Evolutionary conservation across 2,113 vertebrate genomes (phyloP), one percentile per base, ranked within the genome.

Genomic region (Stegostoma tigrinum): DNA sequence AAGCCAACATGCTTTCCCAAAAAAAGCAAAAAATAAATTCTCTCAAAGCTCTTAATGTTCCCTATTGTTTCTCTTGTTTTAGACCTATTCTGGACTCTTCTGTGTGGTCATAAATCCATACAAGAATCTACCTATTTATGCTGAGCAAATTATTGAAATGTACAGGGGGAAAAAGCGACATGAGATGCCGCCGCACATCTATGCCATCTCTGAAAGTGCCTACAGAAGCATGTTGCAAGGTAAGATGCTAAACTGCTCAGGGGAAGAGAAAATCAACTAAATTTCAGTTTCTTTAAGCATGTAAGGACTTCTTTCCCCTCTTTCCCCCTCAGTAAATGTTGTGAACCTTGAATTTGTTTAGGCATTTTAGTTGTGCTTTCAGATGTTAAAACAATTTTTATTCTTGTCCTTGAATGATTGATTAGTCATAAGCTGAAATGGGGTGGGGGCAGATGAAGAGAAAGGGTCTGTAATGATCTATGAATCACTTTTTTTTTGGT

Each of bases 151-250:
- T 95, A 99, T 99, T 0, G 99, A 99, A 97, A 99, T 99, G 99
- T 99, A 99, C 97, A 97, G 99, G 95, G 99, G 99, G 91, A 99
- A 99, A 97, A 99, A 99, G 96, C 98, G 99, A 95, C 99, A 99
- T 0, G 99, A 99, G 96, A 99, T 99, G 98, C 99, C 99, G 0
- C 99, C 99, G 0, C 99, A 99, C 97, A 99, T 99, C 96, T 99
- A 99, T 0, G 99, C 99, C 19, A 99, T 99, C 96, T 99, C 99
- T 0, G 99, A 99, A 96, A 99, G 99, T 55, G 99, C 99, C 0
- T 99, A 99, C 97, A 98, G 99, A 96, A 99, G 99, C 98, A 99
- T 99, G 99, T 97, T 99, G 0, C 99, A 99, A 98, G 99, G 99
- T 99, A 97, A 98, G 97, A 52, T 38, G 14, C 23, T 96, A n/a